phyloP scores from a whole-genome alignment of 2,797 vertebrate genomes.

The Trichosurus vulpecula region DNA sequence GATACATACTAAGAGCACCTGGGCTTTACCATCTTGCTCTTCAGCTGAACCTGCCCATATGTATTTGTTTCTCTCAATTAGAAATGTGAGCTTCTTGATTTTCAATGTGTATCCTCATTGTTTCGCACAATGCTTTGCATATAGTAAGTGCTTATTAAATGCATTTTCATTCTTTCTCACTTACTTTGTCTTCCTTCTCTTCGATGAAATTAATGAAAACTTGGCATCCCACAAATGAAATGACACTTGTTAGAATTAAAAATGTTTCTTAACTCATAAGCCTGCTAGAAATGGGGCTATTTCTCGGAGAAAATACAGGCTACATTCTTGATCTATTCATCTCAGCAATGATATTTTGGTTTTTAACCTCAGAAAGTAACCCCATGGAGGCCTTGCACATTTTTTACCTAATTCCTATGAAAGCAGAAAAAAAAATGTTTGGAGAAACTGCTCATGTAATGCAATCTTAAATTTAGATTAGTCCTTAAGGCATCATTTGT shows the following conservation, averaged over 20 bases:
- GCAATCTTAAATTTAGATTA: conserved; percentile 31
- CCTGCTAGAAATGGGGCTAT: background rate
- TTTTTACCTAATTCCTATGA: background rate
- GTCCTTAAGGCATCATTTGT: conserved; percentile 50
- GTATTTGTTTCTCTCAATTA: background rate
- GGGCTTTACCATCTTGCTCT: background rate
- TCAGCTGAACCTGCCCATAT: background rate
- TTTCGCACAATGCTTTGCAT: background rate
- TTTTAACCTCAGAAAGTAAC: background rate
- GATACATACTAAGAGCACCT: background rate
- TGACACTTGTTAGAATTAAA: background rate
- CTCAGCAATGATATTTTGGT: too few species aligned
- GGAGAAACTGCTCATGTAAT: background rate
- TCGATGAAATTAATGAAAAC: background rate
- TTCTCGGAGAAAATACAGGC: background rate
- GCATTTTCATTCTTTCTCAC: conserved; percentile 19
- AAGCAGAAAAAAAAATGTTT: background rate
- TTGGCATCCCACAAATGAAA: background rate
- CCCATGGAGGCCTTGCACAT: background rate
- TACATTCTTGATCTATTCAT: background rate
- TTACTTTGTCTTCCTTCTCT: conserved; percentile 22
- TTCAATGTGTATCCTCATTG: background rate
- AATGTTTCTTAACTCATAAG: background rate
- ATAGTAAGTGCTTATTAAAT: conserved; percentile 43
- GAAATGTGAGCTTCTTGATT: background rate